Conservation (phyloP, 2,797 vertebrate species). For the Mallotus villosus region DNA sequence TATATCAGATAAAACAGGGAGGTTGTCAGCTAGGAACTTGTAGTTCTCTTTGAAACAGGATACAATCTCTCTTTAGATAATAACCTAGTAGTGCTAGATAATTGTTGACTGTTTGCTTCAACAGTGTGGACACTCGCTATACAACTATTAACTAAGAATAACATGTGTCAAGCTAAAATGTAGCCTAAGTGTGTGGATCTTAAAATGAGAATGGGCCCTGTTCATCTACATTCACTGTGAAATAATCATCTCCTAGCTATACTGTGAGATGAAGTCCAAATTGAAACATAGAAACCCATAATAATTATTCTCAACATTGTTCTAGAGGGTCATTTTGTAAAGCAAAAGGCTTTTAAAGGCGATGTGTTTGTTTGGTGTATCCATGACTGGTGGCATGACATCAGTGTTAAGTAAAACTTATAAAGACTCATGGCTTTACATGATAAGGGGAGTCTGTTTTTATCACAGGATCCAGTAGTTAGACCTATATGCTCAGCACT, state of each 20-base stretch:
- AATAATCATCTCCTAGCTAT: neutral
- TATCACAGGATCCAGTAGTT: neutral
- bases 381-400: neutral
- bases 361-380: neutral
- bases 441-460: neutral
- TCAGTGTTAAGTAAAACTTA: slow-evolving; percentile 2
- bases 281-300: neutral
- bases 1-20: neutral
- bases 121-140: neutral
- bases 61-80: neutral
- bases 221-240: neutral
- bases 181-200: neutral
- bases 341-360: neutral
- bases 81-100: neutral
- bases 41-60: neutral
- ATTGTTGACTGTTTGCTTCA: neutral
- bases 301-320: neutral
- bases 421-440: neutral
- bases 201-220: neutral
- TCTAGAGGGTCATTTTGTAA: neutral
- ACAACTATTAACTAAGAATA: no score
- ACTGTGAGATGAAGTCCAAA: neutral
- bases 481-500: neutral
- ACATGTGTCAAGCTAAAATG: neutral
- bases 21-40: neutral